These are phyloP conservation scores for Chrysomallon squamiferum DNA, from an alignment of 1,140 invertebrate species.

Conservation along the genomic window DNA sequence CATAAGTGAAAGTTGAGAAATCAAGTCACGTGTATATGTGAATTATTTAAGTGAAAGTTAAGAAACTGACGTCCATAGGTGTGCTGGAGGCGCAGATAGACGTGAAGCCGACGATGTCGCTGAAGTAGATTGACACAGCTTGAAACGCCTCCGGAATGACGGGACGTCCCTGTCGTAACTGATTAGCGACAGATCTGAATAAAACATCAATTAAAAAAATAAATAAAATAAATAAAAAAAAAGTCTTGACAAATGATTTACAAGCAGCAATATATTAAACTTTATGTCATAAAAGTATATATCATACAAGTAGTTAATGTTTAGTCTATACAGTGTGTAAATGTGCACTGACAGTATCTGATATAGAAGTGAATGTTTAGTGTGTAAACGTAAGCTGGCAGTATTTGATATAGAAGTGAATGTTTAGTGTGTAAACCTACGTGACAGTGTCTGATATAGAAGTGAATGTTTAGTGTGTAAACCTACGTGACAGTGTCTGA, in stretches of 20 bases:
- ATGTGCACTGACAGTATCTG: background rate
- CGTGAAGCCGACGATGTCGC: constrained; percentile 57
- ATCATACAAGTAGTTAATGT: too few species aligned
- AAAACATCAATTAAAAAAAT: background rate
- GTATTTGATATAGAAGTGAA: background rate
- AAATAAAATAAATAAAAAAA: background rate
- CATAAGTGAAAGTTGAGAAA: too few species aligned
- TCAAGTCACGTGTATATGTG: too few species aligned
- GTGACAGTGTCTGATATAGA: constrained; percentile 86
- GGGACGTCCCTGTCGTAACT: constrained; percentile 56
- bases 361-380: background rate
- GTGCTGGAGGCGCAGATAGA: constrained; percentile 76
- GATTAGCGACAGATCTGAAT: constrained; percentile 60
- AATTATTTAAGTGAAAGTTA: too few species aligned
- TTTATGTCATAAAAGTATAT: background rate
- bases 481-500: background rate
- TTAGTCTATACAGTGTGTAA: too few species aligned
- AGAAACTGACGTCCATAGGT: constrained; percentile 67
- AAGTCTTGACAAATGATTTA: background rate
- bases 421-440: constrained; percentile 63
- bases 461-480: constrained; percentile 67
- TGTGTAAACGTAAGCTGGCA: background rate
- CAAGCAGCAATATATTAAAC: background rate
- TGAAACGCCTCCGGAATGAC: constrained; percentile 59
- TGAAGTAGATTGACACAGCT: constrained; percentile 65